Percentiles rank a stretch among this genome's conserved stretches.
Evolutionary conservation across 2,113 vertebrate species (phyloP).

Genomic region (Psilopsiagon aymara): DNA sequence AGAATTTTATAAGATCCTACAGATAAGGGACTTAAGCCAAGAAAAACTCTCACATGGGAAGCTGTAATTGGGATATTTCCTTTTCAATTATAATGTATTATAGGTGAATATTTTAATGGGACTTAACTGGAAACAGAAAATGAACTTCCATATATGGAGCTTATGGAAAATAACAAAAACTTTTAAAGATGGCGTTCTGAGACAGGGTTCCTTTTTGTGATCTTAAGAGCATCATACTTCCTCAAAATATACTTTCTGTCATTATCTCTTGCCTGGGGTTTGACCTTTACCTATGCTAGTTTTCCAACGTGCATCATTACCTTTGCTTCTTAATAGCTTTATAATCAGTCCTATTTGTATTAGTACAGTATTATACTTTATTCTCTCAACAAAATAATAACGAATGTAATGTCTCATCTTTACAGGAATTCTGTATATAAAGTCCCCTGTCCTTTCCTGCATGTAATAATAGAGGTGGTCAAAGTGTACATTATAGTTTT

Average conservation of each 20-base stretch:
- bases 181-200: not conserved
- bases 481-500: not conserved
- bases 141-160: not conserved
- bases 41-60: not conserved
- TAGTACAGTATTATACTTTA: not conserved
- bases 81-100: not conserved
- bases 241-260: not conserved
- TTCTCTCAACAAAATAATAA: not conserved
- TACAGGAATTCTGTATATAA: not conserved
- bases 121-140: not conserved
- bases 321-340: not conserved
- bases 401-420: not conserved
- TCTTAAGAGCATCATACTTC: not conserved
- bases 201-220: not conserved
- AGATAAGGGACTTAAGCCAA: not conserved
- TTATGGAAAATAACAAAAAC: not conserved
- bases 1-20: not conserved
- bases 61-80: not conserved
- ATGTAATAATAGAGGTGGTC: not conserved
- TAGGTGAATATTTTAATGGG: not conserved
- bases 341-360: not conserved
- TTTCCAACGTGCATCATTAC: not conserved
- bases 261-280: not conserved
- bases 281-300: not conserved
- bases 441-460: not conserved